Evolutionary conservation across 2,113 vertebrate genomes (phyloP), one percentile per base, ranked within the genome.

Genomic region (Pollimyrus isidori): DNA sequence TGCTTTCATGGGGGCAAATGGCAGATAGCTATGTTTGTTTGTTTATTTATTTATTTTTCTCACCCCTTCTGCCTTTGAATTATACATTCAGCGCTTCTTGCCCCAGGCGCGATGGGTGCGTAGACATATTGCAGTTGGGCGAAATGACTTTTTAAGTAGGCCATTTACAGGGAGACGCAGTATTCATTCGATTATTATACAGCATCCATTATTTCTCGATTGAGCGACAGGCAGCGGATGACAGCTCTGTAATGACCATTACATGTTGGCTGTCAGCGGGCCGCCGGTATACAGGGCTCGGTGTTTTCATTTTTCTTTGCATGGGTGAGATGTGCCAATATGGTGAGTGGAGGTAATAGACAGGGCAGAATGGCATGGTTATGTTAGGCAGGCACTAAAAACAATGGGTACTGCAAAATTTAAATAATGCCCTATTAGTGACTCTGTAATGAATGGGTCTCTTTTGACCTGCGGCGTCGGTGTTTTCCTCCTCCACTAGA

Each of bases 181-280:
- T 93, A 92, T 95, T 96, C 94, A 95, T 95, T 95, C 94, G 94
- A 95, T 96, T 96, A 95, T 95, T 95, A 95, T 95, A 95, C 94
- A 94, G 94, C 92, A 90, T 93, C 93, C 94, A 95, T 95, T 94
- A 93, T 91, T 91, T 89, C 88, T 89, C 91, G 92, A 93, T 91
- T 92, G 94, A 93, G 93, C 82, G 91, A 91, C 91, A 89, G 89
- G 80, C 58, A 50, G 91, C 91, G 92, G 92, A 92, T 91, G 92
- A 92, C 92, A 92, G 94, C 94, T 93, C 93, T 91, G 93, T 92
- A 95, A 94, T 94, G 95, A 94, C 89, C 92, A 92, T 93, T 86
- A 91, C 30, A 92, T 89, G 90, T 92, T 92, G 91, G 92, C 90
- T 93, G 90, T 92, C 92, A 93, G 91, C 86, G 90, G 94, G 91